phyloP scores from a whole-genome alignment of 2,113 vertebrate genomes.

The Carollia perspicillata region DNA sequence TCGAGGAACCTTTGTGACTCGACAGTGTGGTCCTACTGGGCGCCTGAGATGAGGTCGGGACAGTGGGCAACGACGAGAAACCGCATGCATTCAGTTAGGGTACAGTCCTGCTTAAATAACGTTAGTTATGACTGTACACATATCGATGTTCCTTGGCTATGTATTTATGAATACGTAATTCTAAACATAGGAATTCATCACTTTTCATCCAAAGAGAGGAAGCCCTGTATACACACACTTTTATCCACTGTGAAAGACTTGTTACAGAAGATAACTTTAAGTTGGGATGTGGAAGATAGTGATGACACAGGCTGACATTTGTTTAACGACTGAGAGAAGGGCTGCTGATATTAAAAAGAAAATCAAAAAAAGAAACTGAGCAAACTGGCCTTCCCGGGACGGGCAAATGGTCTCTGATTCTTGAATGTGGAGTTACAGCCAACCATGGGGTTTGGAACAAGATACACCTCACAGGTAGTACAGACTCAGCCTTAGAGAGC shows the following conservation, averaged over 20 bases:
- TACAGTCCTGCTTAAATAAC: background rate
- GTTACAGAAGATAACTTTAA: background rate
- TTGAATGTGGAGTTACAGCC: background rate
- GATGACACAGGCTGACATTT: background rate
- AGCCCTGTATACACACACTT: background rate
- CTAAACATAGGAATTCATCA: background rate
- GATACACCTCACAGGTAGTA: background rate
- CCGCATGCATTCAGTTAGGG: background rate
- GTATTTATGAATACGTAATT: background rate
- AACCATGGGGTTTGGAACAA: background rate
- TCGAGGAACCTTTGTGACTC: background rate
- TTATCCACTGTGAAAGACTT: background rate
- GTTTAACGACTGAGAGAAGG: background rate
- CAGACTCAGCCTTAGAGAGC: background rate
- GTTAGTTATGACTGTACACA: background rate
- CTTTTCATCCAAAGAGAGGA: background rate
- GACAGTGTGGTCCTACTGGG: background rate
- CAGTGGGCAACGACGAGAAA: background rate
- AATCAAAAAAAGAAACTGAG: background rate
- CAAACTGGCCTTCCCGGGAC: background rate
- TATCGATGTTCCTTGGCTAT: background rate
- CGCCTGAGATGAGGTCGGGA: background rate
- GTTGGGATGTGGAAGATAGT: background rate
- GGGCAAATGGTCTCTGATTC: background rate
- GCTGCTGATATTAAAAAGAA: background rate